Evolutionary conservation across 2,888 invertebrate genomes (phyloP).

Genomic region (Xanthia icteritia): DNA sequence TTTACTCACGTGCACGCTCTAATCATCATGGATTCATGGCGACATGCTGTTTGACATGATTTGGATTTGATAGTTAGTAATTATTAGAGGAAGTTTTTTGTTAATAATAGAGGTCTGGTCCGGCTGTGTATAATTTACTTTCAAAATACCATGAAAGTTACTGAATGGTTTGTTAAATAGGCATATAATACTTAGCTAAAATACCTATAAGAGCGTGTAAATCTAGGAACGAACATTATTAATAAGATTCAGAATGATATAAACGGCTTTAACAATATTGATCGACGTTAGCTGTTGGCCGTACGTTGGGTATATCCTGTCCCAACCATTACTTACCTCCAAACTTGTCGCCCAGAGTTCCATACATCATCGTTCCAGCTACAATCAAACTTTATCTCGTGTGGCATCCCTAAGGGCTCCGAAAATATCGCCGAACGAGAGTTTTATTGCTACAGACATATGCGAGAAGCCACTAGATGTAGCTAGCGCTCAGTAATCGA

Average conservation of each 20-base stretch:
- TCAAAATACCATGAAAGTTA: conserved; percentile 2
- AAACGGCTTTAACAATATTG: background rate
- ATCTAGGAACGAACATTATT: background rate
- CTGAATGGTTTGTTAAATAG: background rate
- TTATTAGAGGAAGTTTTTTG: conserved; percentile 38
- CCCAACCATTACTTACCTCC: conserved; percentile 46
- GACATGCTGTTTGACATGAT: conserved; percentile 51
- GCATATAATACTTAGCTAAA: background rate
- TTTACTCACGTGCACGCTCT: conserved; percentile 63
- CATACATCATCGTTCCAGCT: conserved; percentile 55
- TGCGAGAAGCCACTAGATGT: conserved; percentile 40
- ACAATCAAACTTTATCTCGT: conserved; percentile 59
- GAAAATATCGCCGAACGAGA: conserved; percentile 52
- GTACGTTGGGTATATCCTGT: conserved; percentile 14
- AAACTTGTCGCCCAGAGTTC: conserved; percentile 43
- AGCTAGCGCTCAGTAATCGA: conserved; percentile 40
- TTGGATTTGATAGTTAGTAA: conserved; percentile 50
- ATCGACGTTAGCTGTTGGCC: background rate
- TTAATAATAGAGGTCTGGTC: conserved; percentile 27
- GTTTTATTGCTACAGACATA: conserved; percentile 56
- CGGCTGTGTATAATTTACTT: background rate
- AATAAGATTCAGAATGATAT: background rate
- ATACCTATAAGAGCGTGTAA: background rate
- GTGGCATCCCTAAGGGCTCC: conserved; percentile 46
- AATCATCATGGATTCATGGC: conserved; percentile 61